Evolutionary conservation across 2,797 vertebrate genomes (phyloP).

Genomic region (Rhodeus uyekii): DNA sequence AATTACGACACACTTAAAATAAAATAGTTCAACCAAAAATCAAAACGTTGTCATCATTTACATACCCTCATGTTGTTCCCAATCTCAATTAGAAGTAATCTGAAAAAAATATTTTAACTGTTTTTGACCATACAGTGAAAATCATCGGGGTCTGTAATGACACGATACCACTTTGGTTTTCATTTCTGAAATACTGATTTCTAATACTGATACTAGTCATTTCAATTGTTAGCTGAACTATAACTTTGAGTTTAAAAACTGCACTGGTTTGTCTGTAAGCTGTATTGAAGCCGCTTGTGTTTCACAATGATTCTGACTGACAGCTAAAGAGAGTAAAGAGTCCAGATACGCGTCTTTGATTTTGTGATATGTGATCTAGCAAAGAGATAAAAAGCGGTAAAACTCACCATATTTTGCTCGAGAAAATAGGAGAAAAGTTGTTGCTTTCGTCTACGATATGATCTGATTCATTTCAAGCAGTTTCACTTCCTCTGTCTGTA

Average conservation of each 20-base stretch:
- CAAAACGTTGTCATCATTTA: background rate
- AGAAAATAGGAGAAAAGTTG: background rate
- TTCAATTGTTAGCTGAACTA: background rate
- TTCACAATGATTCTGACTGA: background rate
- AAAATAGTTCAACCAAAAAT: background rate
- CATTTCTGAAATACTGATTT: no score
- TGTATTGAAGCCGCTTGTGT: background rate
- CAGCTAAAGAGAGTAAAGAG: background rate
- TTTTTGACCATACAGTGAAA: background rate
- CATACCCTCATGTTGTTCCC: background rate
- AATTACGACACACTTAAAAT: background rate
- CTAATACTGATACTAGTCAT: no score
- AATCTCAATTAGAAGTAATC: background rate
- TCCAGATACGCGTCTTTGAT: background rate
- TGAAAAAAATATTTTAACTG: background rate
- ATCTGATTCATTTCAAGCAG: background rate
- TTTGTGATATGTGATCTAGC: background rate
- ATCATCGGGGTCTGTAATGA: background rate
- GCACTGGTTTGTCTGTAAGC: background rate
- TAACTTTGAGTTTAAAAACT: background rate
- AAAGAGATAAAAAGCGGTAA: background rate
- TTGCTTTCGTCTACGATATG: conserved; percentile 12
- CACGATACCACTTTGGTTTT: no score
- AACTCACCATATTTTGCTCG: conserved; percentile 25
- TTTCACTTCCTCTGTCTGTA: conserved; percentile 31